These are phyloP conservation scores for Chorisops tibialis DNA, from an alignment of 2,888 invertebrate genomes.

Conservation along the genomic window DNA sequence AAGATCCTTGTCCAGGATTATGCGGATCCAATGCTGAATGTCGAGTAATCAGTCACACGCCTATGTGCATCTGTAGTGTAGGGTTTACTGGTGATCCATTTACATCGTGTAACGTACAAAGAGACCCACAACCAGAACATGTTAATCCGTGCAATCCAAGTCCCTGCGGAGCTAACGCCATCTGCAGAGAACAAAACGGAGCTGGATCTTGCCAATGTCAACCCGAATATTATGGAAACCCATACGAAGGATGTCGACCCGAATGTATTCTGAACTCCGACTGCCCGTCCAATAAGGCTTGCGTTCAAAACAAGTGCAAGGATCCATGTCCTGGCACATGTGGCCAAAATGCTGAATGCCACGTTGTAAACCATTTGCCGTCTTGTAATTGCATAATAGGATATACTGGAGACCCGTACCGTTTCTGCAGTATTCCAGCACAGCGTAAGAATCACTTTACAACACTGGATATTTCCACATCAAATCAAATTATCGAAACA, in stretches of 20 bases:
- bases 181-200: slow-evolving; percentile 65
- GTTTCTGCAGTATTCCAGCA: slow-evolving; percentile 53
- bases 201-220: slow-evolving; percentile 69
- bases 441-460: slow-evolving; percentile 44
- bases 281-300: slow-evolving; percentile 68
- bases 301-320: slow-evolving; percentile 69
- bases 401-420: slow-evolving; percentile 62
- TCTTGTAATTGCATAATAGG: slow-evolving; percentile 64
- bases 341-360: slow-evolving; percentile 69
- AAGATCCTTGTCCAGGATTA: slow-evolving; percentile 67
- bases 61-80: slow-evolving; percentile 64
- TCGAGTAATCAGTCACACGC: slow-evolving; percentile 67
- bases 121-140: slow-evolving; percentile 52
- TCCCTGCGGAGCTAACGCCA: slow-evolving; percentile 70
- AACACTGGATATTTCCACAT: too few species aligned
- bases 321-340: slow-evolving; percentile 76
- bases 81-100: slow-evolving; percentile 71
- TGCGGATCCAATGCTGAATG: slow-evolving; percentile 73
- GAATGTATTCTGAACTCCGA: slow-evolving; percentile 71
- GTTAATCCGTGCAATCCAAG: slow-evolving; percentile 65
- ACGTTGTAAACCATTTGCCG: slow-evolving; percentile 68
- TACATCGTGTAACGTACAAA: slow-evolving; percentile 57
- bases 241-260: slow-evolving; percentile 72
- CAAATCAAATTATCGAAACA: not conserved
- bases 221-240: slow-evolving; percentile 70